Percentiles rank a stretch among this genome's conserved stretches.
These are phyloP conservation scores for Odontomyia ornata DNA, from an alignment of 2,888 invertebrate species.

Conservation along the genomic window DNA sequence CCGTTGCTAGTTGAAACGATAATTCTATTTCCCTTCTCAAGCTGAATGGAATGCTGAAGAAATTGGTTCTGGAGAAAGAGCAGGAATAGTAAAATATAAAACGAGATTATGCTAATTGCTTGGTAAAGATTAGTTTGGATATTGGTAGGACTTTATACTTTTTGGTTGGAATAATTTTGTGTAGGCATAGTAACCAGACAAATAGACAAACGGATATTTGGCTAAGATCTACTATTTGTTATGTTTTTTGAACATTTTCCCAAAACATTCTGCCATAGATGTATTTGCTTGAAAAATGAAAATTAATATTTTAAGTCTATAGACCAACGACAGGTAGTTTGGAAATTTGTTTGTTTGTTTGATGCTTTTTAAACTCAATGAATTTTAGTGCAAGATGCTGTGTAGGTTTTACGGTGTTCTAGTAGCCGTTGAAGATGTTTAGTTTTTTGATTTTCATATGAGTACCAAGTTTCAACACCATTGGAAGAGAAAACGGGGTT, in stretches of 20 bases:
- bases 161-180: no score
- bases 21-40: not conserved
- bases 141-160: not conserved
- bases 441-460: not conserved
- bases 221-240: not conserved
- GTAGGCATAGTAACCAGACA: no score
- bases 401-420: not conserved
- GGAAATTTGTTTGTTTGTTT: constrained; percentile 3
- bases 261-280: not conserved
- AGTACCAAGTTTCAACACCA: not conserved
- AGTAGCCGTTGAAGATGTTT: constrained; percentile 3
- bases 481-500: not conserved
- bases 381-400: not conserved
- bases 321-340: not conserved
- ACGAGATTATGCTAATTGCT: constrained; percentile 28
- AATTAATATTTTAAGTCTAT: not conserved
- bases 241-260: not conserved
- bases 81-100: not conserved
- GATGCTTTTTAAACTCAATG: not conserved
- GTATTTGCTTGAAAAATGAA: not conserved
- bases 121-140: not conserved
- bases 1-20: not conserved
- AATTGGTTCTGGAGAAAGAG: not conserved
- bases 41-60: not conserved
- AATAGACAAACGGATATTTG: not conserved